Evolutionary conservation across 2,113 vertebrate species (phyloP).

Genomic region (Pterophyllum scalare): DNA sequence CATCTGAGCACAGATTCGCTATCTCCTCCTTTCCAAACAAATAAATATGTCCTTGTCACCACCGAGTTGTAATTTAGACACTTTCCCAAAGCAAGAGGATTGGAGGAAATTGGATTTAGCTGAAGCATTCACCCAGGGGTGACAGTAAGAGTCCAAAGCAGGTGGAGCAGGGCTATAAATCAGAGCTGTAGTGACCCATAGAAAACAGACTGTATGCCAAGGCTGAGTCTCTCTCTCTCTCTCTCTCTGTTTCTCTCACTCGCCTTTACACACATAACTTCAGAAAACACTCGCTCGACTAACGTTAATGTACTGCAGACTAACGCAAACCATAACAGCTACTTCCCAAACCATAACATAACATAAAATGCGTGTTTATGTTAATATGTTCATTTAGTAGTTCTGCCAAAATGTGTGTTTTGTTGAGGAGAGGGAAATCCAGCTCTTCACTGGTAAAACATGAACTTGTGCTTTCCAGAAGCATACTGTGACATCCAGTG

Average conservation of each 20-base stretch:
- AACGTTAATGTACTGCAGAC: not conserved
- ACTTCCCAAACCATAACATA: not conserved
- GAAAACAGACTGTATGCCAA: constrained; percentile 33
- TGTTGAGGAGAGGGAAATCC: not conserved
- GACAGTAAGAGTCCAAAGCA: constrained; percentile 32
- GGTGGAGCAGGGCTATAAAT: constrained; percentile 53
- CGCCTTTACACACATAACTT: not conserved
- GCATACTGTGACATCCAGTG: not conserved
- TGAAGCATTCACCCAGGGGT: constrained; percentile 11
- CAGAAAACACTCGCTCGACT: not conserved
- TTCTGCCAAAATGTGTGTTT: not conserved
- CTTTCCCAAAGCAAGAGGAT: constrained; percentile 30
- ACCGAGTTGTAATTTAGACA: constrained; percentile 22
- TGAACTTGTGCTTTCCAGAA: not conserved
- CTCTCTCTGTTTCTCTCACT: not conserved
- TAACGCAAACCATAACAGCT: not conserved
- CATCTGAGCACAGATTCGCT: constrained; percentile 25
- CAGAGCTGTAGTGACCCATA: constrained; percentile 42
- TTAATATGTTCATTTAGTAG: not conserved
- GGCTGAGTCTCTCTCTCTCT: not conserved
- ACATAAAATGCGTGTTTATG: not conserved
- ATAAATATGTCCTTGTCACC: constrained; percentile 16
- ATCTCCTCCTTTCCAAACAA: constrained; percentile 13
- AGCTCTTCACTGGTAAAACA: not conserved
- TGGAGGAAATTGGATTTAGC: constrained; percentile 39